Conservation (phyloP, 2,888 invertebrate species). For the Marronus borbonicus region DNA sequence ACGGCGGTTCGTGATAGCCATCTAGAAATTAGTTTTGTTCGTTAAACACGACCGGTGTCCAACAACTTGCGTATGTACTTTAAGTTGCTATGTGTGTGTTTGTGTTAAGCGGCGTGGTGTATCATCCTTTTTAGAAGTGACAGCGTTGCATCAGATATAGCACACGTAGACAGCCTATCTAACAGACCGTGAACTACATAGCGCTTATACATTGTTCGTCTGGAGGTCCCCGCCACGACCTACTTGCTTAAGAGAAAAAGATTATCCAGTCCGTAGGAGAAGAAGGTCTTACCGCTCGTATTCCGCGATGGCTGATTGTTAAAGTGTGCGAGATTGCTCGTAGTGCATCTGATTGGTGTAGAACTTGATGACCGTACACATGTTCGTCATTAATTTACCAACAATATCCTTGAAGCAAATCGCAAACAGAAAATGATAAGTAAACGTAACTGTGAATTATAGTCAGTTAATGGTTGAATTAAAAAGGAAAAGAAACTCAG, state of each 20-base stretch:
- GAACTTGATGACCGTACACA: too few species aligned
- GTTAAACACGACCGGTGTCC: constrained; percentile 28
- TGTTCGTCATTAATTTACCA: too few species aligned
- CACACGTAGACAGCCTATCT: constrained; percentile 19
- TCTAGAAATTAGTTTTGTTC: constrained; percentile 44
- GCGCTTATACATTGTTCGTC: constrained; percentile 30
- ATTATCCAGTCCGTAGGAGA: constrained; percentile 16
- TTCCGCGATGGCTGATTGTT: constrained; percentile 3
- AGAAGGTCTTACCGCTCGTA: constrained; percentile 3
- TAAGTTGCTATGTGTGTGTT: not conserved
- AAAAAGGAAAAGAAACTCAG: too few species aligned
- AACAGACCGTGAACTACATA: constrained; percentile 41
- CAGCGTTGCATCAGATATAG: constrained; percentile 41
- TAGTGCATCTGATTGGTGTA: too few species aligned
- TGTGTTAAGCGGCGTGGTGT: constrained; percentile 18
- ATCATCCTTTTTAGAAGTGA: constrained; percentile 42
- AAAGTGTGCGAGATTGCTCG: not conserved
- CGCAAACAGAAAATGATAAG: too few species aligned
- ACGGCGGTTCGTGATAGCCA: constrained; percentile 15
- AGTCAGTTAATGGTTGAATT: too few species aligned
- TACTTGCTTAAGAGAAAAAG: constrained; percentile 20
- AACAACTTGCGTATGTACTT: not conserved
- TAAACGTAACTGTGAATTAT: too few species aligned
- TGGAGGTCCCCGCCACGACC: constrained; percentile 17
- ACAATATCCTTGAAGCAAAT: too few species aligned